These are phyloP conservation scores for Papilio gigon DNA, from an alignment of 2,888 invertebrate species.

Conservation along the genomic window DNA sequence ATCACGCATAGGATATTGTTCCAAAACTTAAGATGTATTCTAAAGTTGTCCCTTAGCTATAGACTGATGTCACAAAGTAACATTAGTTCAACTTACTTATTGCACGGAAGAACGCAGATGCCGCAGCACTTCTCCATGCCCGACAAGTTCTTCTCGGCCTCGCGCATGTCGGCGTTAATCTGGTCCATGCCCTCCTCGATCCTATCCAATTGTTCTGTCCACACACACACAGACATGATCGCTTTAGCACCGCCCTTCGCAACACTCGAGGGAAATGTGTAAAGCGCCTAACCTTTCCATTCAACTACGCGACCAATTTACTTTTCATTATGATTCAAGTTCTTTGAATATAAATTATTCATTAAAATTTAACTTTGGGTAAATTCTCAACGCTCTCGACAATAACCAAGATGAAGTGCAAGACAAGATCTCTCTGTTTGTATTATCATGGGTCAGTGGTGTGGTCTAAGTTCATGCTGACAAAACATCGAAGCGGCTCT, in stretches of 20 bases:
- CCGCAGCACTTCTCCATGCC: constrained; percentile 99
- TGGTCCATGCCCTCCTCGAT: constrained; percentile 99
- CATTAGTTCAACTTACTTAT: no score
- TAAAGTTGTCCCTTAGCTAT: no score
- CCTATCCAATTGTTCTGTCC: constrained; percentile 98
- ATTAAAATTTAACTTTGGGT: constrained; percentile 53
- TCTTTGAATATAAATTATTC: constrained; percentile 40
- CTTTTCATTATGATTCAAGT: constrained; percentile 46
- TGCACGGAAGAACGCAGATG: constrained; percentile 98
- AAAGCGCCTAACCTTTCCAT: constrained; percentile 63
- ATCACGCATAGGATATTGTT: no score
- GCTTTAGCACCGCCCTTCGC: constrained; percentile 63
- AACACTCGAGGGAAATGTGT: constrained; percentile 55
- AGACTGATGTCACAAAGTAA: no score
- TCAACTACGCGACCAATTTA: constrained; percentile 41
- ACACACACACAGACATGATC: constrained; percentile 67
- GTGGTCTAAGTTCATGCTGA: constrained; percentile 64
- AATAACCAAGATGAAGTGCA: constrained; percentile 77
- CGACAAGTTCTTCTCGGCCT: constrained; percentile 99
- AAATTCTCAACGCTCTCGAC: constrained; percentile 83
- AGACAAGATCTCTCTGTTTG: constrained; percentile 62
- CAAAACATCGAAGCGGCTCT: constrained; percentile 58
- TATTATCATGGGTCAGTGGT: constrained; percentile 54
- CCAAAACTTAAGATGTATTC: no score
- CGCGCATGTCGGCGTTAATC: constrained; percentile 99